Evolutionary conservation across 2,888 invertebrate species (phyloP).

Genomic region (Trissoscelio sp.): DNA sequence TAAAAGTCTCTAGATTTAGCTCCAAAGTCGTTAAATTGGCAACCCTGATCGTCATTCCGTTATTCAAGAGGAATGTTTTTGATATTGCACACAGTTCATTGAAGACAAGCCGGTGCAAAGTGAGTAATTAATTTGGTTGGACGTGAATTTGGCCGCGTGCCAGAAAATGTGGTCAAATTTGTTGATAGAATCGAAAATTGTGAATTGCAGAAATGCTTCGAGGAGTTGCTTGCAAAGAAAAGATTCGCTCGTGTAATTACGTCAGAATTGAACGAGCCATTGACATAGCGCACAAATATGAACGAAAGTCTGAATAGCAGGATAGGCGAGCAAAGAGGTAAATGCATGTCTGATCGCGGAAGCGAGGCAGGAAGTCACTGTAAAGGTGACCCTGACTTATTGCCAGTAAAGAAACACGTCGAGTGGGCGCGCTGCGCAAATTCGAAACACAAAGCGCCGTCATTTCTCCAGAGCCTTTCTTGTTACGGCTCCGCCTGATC

Average conservation of each 20-base stretch:
- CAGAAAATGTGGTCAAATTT: no score
- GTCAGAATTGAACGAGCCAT: constrained; percentile 14
- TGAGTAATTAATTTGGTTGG: no score
- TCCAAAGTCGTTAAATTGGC: no score
- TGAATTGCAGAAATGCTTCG: no score
- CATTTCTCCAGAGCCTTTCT: constrained; percentile 73
- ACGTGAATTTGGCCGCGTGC: no score
- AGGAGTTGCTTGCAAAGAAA: no score
- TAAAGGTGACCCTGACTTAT: constrained; percentile 74
- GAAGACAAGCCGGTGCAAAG: no score
- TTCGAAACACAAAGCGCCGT: constrained; percentile 77
- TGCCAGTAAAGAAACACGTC: constrained; percentile 75
- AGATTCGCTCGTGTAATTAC: constrained; percentile 11
- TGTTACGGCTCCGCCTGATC: constrained; percentile 55
- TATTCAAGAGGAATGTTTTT: not conserved
- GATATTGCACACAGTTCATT: not conserved
- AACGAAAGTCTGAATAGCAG: constrained; percentile 31
- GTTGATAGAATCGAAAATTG: no score
- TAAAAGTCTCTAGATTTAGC: no score
- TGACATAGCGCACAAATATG: constrained; percentile 16
- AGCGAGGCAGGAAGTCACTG: constrained; percentile 49
- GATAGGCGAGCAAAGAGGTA: constrained; percentile 42
- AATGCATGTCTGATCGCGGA: constrained; percentile 39
- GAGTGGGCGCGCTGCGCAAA: constrained; percentile 76
- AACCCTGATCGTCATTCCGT: no score